A percentile compares a stretch with the other conserved stretches of the same genome.
Evolutionary conservation across 1,140 invertebrate species (phyloP).

Genomic region (Pollicipes pollicipes): DNA sequence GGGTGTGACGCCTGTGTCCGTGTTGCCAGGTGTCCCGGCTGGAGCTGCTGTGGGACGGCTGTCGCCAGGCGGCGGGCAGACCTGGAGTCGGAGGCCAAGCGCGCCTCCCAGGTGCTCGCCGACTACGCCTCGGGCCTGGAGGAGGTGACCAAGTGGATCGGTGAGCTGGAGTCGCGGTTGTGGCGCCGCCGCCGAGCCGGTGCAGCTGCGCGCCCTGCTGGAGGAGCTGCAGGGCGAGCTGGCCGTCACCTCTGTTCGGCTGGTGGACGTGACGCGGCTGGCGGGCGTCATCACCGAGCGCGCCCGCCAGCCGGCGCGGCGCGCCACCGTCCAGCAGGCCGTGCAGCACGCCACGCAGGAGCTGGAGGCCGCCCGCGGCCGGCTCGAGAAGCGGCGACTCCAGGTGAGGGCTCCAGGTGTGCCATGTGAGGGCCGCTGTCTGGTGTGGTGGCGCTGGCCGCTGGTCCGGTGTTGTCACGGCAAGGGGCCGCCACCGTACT

Average conservation of each 20-base stretch:
- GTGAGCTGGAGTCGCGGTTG: not conserved
- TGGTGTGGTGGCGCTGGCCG: constrained; percentile 47
- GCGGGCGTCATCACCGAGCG: not conserved
- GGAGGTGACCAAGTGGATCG: not conserved
- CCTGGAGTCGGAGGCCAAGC: not conserved
- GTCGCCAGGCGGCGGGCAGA: not conserved
- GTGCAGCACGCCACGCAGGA: not conserved
- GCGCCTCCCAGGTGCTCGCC: not conserved
- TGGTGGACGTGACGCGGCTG: not conserved
- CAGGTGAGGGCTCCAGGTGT: too few relatives aligned
- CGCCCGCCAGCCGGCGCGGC: too few relatives aligned
- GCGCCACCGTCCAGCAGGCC: not conserved
- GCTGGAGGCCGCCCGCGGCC: not conserved
- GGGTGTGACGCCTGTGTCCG: too few relatives aligned
- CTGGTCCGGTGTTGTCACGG: constrained; percentile 57
- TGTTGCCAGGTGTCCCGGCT: not conserved
- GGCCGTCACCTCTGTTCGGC: not conserved
- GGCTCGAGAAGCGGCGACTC: constrained; percentile 24
- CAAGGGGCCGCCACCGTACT: too few relatives aligned
- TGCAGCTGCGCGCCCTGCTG: constrained; percentile 27
- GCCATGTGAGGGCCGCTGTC: too few relatives aligned
- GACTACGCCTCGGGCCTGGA: not conserved
- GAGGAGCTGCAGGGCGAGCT: not conserved
- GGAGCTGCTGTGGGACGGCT: not conserved
- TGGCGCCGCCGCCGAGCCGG: constrained; percentile 16